These are phyloP conservation scores for Schmidtea mediterranea DNA, from an alignment of 1,140 invertebrate genomes.

Conservation along the genomic window DNA sequence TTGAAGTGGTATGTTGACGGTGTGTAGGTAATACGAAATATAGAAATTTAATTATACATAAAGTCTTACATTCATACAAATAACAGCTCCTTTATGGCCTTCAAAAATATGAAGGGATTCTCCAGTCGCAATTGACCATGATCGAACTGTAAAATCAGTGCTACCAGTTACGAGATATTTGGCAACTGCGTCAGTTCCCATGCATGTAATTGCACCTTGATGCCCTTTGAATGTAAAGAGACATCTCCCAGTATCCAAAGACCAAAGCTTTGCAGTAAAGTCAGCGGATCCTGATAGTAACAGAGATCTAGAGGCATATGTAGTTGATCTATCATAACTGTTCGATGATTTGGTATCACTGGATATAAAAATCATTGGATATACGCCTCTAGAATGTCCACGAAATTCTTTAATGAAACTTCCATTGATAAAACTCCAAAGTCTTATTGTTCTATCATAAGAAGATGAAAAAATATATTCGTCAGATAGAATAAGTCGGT, in stretches of 20 bases:
- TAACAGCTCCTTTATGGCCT: conserved; percentile 30
- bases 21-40: too few relatives aligned
- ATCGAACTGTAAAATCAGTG: conserved; percentile 27
- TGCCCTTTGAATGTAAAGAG: conserved; percentile 28
- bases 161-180: conserved; percentile 28
- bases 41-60: background rate
- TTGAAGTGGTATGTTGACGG: too few relatives aligned
- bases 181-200: conserved; percentile 25
- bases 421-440: conserved; percentile 31
- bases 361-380: conserved; percentile 31
- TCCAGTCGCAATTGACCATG: conserved; percentile 29
- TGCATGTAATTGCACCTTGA: conserved; percentile 28
- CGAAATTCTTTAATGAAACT: conserved; percentile 24
- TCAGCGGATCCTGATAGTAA: conserved; percentile 31
- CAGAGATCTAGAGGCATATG: conserved; percentile 20
- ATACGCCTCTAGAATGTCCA: conserved; percentile 31
- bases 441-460: conserved; percentile 30
- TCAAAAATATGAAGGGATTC: conserved; percentile 23
- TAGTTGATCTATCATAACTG: conserved; percentile 12
- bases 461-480: conserved; percentile 32
- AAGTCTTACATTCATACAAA: conserved; percentile 27
- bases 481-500: conserved; percentile 30
- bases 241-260: conserved; percentile 26
- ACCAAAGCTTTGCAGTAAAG: conserved; percentile 29
- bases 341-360: conserved; percentile 18